Conservation (phyloP, 2,113 vertebrate species). For the Passerina amoena region DNA sequence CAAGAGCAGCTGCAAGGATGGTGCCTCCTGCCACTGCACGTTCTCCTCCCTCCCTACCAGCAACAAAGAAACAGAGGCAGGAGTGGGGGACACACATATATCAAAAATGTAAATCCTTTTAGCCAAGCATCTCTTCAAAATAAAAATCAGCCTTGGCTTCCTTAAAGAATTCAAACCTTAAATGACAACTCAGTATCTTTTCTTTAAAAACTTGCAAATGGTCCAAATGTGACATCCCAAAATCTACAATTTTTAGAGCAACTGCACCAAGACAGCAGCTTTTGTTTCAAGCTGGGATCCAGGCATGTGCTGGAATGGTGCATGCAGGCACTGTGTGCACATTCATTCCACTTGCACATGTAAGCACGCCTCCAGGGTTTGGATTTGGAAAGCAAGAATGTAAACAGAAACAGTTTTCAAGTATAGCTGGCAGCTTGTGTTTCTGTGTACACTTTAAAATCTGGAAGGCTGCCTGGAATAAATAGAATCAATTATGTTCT, state of each 20-base stretch:
- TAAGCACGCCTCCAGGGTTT: slow-evolving; percentile 51
- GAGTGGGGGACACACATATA: neutral
- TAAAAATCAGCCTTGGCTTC: neutral
- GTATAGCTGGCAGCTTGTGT: slow-evolving; percentile 59
- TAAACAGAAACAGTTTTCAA: slow-evolving; percentile 56
- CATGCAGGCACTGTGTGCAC: neutral
- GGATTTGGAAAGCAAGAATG: slow-evolving; percentile 53
- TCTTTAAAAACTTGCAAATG: neutral
- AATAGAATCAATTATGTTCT: slow-evolving; percentile 46
- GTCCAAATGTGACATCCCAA: neutral
- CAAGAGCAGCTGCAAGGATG: neutral
- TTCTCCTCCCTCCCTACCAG: neutral
- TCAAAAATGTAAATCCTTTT: neutral
- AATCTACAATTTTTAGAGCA: neutral
- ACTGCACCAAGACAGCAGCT: neutral
- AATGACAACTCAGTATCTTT: neutral
- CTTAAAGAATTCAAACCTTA: neutral
- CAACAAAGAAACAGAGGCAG: neutral
- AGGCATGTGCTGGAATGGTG: neutral
- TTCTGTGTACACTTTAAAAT: slow-evolving; percentile 52
- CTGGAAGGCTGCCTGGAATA: slow-evolving; percentile 56
- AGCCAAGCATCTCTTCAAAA: neutral
- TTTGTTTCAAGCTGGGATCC: neutral
- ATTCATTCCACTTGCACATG: slow-evolving; percentile 15
- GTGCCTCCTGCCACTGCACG: neutral